Conservation (phyloP, 2,113 vertebrate genomes). For the Macroglossus sobrinus region DNA sequence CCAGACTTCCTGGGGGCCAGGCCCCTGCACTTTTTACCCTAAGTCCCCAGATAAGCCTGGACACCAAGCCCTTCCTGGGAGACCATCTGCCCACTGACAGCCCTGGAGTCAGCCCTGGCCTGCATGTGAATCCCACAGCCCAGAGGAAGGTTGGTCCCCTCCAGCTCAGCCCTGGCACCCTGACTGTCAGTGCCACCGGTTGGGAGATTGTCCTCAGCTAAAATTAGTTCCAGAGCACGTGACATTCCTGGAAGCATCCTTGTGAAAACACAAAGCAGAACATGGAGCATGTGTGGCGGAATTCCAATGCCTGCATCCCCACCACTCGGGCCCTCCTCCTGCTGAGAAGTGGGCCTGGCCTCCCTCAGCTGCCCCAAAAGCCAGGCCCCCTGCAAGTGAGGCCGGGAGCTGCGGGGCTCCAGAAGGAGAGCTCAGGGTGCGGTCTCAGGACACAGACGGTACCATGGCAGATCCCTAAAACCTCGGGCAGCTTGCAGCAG, state of each 20-base stretch:
- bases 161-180: background rate
- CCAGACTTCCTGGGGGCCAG: background rate
- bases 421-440: background rate
- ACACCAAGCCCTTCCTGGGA: background rate
- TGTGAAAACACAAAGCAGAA: background rate
- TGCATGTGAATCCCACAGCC: fast-evolving
- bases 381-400: background rate
- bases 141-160: background rate
- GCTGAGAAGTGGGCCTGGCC: background rate
- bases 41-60: background rate
- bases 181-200: background rate
- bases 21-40: background rate
- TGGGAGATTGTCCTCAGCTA: conserved; percentile 7
- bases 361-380: background rate
- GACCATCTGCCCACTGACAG: background rate
- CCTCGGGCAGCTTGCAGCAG: background rate
- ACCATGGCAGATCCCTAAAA: background rate
- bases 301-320: background rate
- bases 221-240: conserved; percentile 18
- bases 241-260: conserved; percentile 65
- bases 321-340: background rate
- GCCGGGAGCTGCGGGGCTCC: background rate
- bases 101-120: background rate
- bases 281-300: background rate
- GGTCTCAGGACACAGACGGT: background rate